These are phyloP conservation scores for Drosophila rhopaloa DNA, from an alignment of 1,140 invertebrate species.

Conservation along the genomic window DNA sequence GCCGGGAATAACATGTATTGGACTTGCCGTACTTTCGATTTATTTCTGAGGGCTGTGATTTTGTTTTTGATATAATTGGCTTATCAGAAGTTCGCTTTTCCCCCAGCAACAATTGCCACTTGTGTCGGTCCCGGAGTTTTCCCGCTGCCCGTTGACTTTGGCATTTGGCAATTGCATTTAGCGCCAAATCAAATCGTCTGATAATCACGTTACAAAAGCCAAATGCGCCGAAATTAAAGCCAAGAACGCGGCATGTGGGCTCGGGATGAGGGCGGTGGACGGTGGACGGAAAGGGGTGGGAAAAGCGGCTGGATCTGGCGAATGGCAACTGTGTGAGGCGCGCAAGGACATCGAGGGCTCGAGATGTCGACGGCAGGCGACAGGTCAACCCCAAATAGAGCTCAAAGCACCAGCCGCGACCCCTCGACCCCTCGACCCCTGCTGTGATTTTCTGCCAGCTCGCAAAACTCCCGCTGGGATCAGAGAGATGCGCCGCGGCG, in stretches of 20 bases:
- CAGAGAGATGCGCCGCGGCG: slow-evolving; percentile 65
- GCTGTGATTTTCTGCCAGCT: slow-evolving; percentile 75
- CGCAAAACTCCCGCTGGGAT: slow-evolving; percentile 79
- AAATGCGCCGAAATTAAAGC: slow-evolving; percentile 80
- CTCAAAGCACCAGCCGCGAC: slow-evolving; percentile 56
- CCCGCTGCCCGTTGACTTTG: slow-evolving; percentile 63
- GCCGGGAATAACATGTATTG: not conserved
- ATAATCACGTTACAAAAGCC: slow-evolving; percentile 84
- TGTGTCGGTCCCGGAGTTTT: not conserved
- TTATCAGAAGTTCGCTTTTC: slow-evolving; percentile 18
- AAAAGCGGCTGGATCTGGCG: slow-evolving; percentile 15
- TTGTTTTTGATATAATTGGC: slow-evolving; percentile 16
- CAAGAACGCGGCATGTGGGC: slow-evolving; percentile 68
- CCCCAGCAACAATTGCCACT: slow-evolving; percentile 16
- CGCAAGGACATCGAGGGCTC: slow-evolving; percentile 28
- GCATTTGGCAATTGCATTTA: slow-evolving; percentile 83
- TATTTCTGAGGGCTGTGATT: not conserved
- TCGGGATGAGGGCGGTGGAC: not conserved
- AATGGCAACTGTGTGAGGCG: slow-evolving; percentile 18
- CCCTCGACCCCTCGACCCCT: slow-evolving; percentile 26
- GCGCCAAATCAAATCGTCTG: slow-evolving; percentile 84
- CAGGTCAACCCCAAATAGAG: slow-evolving; percentile 57
- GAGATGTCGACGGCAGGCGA: slow-evolving; percentile 39
- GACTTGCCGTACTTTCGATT: not conserved
- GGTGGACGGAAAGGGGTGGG: too few species aligned